phyloP scores from a whole-genome alignment of 2,797 vertebrate species.

The Podarcis lilfordi region DNA sequence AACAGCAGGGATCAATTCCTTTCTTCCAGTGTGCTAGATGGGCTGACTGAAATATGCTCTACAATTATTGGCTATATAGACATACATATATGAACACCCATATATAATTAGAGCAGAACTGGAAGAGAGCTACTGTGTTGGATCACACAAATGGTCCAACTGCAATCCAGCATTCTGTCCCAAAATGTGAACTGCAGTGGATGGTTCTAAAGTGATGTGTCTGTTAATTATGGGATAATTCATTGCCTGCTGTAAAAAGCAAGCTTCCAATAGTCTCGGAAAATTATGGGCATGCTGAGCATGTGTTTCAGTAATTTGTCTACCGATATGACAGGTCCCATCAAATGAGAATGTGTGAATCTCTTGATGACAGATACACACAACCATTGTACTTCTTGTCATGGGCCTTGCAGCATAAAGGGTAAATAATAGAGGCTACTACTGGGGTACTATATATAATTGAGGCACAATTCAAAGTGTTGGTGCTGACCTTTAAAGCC shows the following conservation, averaged over 20 bases:
- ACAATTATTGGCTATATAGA: conserved; percentile 31
- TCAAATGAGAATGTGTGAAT: neutral
- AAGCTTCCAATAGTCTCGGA: neutral
- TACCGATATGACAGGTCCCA: neutral
- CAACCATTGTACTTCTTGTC: neutral
- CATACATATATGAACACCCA: neutral
- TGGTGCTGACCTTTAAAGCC: too few species aligned
- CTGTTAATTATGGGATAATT: neutral
- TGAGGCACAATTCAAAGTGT: too few species aligned
- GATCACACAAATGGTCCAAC: neutral
- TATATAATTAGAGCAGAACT: neutral
- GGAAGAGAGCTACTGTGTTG: neutral
- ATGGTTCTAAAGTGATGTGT: neutral
- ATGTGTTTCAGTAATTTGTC: neutral
- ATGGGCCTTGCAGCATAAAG: neutral
- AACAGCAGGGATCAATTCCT: conserved; percentile 75
- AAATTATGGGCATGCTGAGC: neutral
- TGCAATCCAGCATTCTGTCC: neutral
- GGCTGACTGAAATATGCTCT: conserved; percentile 64
- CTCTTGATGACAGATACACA: neutral
- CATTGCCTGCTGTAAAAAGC: neutral
- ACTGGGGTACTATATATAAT: neutral
- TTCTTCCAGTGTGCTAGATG: conserved; percentile 62
- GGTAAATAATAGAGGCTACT: neutral
- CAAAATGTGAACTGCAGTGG: neutral